Base-by-base conservation (phyloP, 30 jellyfish, hydroid and myxozoan species). In the Hydractinia echinata region DNA sequence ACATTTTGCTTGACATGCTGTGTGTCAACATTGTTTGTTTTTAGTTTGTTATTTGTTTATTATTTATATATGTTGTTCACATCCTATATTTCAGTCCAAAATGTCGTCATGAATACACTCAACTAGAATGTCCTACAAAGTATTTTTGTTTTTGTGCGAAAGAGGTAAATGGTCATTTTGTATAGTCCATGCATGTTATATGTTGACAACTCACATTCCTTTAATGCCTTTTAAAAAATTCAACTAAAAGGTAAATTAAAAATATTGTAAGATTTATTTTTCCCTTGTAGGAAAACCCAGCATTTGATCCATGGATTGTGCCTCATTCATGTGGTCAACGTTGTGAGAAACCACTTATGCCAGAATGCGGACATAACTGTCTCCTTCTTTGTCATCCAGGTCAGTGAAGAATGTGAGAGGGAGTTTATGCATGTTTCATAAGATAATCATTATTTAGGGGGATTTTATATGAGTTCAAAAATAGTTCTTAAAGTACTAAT, bases 331-430 rank as follows among this genome's bases (percentile, higher is more conserved):
- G 98, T 80, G 98, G 98, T 44, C 89, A 84, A 51, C 54, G 78
- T 52, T 92, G 98, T 81, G 84, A 51, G 58, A 87, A 83, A 58
- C 13, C 5, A n/a, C 89, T 92, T 51, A 51, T 55, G 7, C 98
- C 98, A n/a, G 61, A 82, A 16, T 92, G 98, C 83, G 98, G 98
- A 5, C 98, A 92, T 83, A 89, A 66, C 48, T 92, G 98, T 79
- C 87, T 92, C 54, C 76, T 92, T 67, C 94, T 92, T 53, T 92
- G 98, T 69, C 98, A 92, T 83, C 98, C 98, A 68, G 98, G 98
- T 92, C 9, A 11, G 18, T 18, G 15, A 18, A 13, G 15, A 58
- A 58, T 18, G 19, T 11, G 19, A 18, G 69, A 1, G 19, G 69
- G 69, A 13, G 19, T 11, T 11, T 58, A 11, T 58, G 15, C 1